phyloP scores from a whole-genome alignment of 1,140 invertebrate species.

The Pygmarrhopalites habei region DNA sequence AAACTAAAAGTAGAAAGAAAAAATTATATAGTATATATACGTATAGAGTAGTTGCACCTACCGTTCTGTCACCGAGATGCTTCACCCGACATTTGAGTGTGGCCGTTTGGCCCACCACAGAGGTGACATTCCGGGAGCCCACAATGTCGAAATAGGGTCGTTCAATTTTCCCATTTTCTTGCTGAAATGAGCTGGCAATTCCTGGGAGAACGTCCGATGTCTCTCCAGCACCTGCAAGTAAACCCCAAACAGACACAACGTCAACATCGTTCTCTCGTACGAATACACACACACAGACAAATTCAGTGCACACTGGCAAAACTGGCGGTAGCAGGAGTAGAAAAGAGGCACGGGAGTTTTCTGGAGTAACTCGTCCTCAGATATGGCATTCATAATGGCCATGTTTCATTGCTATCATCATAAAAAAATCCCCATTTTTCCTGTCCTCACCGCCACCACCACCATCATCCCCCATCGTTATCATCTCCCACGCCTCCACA shows the following conservation, averaged over 20 bases:
- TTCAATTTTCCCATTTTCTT: constrained; percentile 44
- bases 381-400: not conserved
- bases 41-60: too few species aligned
- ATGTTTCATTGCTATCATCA: not conserved
- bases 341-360: too few species aligned
- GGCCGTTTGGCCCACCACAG: constrained; percentile 73
- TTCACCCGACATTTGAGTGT: constrained; percentile 74
- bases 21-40: too few species aligned
- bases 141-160: constrained; percentile 78
- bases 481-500: too few species aligned
- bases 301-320: not conserved
- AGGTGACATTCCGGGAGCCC: constrained; percentile 69
- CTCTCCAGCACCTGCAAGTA: constrained; percentile 22
- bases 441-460: too few species aligned
- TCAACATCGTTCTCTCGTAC: not conserved
- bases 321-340: too few species aligned
- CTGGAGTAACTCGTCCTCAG: not conserved
- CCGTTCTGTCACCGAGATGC: constrained; percentile 77
- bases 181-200: constrained; percentile 32
- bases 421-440: too few species aligned
- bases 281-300: not conserved
- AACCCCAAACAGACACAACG: not conserved
- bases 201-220: constrained; percentile 38
- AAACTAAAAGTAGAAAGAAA: too few species aligned
- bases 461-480: too few species aligned